phyloP scores from a whole-genome alignment of 2,888 invertebrate genomes.

The Eupeodes luniger region DNA sequence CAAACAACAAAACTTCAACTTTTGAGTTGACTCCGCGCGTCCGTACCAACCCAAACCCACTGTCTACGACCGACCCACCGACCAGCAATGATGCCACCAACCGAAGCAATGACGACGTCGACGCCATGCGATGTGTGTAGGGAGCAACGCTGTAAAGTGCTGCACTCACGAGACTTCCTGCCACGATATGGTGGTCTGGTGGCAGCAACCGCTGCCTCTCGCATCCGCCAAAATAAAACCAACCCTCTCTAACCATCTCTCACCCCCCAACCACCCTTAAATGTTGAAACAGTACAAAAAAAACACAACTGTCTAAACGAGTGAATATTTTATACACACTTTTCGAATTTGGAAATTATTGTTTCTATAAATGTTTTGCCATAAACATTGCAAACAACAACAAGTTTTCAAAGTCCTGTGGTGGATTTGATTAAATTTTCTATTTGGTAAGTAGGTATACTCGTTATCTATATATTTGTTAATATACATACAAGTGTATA shows the following conservation, averaged over 20 bases:
- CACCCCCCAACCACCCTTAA: neutral
- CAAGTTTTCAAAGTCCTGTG: constrained; percentile 49
- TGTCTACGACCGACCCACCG: too few relatives aligned
- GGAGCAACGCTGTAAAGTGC: constrained; percentile 51
- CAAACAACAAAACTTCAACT: constrained; percentile 70
- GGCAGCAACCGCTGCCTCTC: neutral
- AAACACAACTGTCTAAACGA: constrained; percentile 58
- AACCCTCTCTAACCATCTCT: neutral
- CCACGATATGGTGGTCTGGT: neutral
- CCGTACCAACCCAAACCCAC: too few relatives aligned
- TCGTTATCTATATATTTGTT: constrained; percentile 22
- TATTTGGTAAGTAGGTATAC: neutral
- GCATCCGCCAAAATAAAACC: constrained; percentile 7
- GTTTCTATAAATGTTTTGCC: constrained; percentile 54
- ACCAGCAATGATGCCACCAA: neutral
- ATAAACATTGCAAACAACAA: constrained; percentile 40
- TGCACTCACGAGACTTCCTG: constrained; percentile 61
- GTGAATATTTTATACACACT: constrained; percentile 70
- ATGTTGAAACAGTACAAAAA: neutral
- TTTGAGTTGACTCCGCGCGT: constrained; percentile 51
- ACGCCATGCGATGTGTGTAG: constrained; percentile 49
- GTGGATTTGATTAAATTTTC: constrained; percentile 72
- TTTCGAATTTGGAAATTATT: constrained; percentile 65
- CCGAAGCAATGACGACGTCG: neutral
- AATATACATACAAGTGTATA: neutral